Evolutionary conservation across 2,888 invertebrate genomes (phyloP), one percentile per base, ranked within the genome.

Genomic region (Tipula lateralis): DNA sequence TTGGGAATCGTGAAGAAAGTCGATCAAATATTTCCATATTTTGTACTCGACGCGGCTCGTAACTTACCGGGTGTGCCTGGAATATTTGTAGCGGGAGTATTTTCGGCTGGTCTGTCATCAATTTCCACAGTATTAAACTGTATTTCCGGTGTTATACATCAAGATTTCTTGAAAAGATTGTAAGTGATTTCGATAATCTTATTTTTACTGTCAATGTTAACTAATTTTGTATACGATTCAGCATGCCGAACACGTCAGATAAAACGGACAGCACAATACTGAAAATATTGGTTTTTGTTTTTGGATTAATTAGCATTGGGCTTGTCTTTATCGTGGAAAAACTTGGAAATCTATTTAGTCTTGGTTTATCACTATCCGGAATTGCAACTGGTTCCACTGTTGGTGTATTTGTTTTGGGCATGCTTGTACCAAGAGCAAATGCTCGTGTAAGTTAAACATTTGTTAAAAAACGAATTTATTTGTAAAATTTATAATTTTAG

Each of bases 51-150:
- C 87, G 91, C 94, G 13, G 92, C 94, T 0, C 90, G 91, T 1
- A 90, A 92, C 88, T 91, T 94, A 87, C 93, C 94, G n/a, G 95
- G 95, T 0, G 91, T 95, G 84, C 93, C 95, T 32, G 95, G 95
- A 2, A 91, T 95, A 80, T 95, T 96, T 87, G 92, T 95, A 2
- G 94, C 95, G 29, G 93, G 95, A 29, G 91, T 95, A 81, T 94
- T 95, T 86, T 94, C 94, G 87, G 94, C 95, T 0, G 94, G 94
- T 0, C 91, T 95, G 32, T 93, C 94, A 83, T 92, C 94, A 81
- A 92, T 94, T 88, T 93, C 93, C 13, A 92, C 93, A 0, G 89
- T 91, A 50, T 90, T 94, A 24, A 94, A 94, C 87, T 93, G 93
- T 0, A 89, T 93, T 86, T 91, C 93, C 13, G 94, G 93, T 7